phyloP scores from a whole-genome alignment of 2,888 invertebrate species.

The Heteromurus nitidus region DNA sequence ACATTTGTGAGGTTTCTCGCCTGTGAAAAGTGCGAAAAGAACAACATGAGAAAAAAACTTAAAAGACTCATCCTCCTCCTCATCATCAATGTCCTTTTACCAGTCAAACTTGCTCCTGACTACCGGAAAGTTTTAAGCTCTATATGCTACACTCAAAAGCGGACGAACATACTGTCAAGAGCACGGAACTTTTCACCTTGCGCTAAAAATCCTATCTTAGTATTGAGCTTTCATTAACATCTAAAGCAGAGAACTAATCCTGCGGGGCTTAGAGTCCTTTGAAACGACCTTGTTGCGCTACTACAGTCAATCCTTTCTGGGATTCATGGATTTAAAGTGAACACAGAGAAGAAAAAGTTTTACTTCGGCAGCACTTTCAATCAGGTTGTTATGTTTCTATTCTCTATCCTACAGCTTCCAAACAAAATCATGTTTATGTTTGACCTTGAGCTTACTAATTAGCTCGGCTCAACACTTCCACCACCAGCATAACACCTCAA shows the following conservation, averaged over 20 bases:
- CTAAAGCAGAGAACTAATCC: constrained; percentile 24
- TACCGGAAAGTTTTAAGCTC: no score
- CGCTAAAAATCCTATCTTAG: not conserved
- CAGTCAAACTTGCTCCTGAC: no score
- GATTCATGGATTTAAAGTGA: constrained; percentile 7
- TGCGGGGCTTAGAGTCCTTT: not conserved
- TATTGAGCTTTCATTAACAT: constrained; percentile 31
- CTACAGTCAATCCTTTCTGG: constrained; percentile 11
- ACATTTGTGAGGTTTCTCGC: constrained; percentile 81
- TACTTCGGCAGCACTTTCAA: not conserved
- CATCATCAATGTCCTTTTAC: not conserved
- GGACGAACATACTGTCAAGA: no score
- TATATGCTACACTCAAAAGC: no score
- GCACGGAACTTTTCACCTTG: no score
- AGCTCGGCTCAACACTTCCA: not conserved
- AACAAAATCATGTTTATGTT: constrained; percentile 5
- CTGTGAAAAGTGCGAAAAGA: constrained; percentile 76
- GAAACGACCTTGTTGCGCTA: not conserved
- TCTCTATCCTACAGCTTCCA: not conserved
- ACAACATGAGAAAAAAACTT: constrained; percentile 13
- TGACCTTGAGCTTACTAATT: constrained; percentile 41
- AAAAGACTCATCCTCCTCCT: constrained; percentile 8
- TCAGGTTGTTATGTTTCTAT: no score
- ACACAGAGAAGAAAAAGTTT: not conserved
- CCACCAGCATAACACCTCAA: not conserved